Evolutionary conservation across 2,113 vertebrate species (phyloP), one percentile per base, ranked within the genome.

Genomic region (Corythornis cristatus): DNA sequence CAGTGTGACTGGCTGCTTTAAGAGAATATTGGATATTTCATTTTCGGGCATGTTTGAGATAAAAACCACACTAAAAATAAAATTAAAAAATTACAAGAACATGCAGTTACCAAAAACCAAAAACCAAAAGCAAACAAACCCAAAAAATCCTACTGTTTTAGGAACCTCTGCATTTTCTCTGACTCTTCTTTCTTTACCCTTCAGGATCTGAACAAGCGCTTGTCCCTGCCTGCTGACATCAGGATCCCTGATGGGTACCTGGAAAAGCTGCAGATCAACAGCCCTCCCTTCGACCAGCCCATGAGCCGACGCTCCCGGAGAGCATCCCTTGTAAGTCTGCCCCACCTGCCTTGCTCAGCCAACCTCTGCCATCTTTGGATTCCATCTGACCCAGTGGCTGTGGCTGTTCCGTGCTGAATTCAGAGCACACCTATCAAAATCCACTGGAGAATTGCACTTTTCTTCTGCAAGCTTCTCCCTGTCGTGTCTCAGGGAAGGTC

Each of bases 201-300:
- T 48, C 94, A 99, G 99, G 99, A 99, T 97, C 97, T 99, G 97
- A 99, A 99, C 97, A 99, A 99, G 90, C 98, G 99, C 29, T 97
- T 99, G 97, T 99, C 99, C 17, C 98, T 99, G 72, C 99, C 99
- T 14, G 99, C 99, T 65, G 99, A 99, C 96, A 99, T 99, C 95
- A 98, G 99, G 96, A 99, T 99, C 97, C 99, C 99, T 5, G 99
- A 99, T 81, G 99, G 98, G 14, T 99, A 99, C 96, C 98, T 99
- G 93, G 99, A 99, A 97, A 99, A 99, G 93, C 65, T 99, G 75
- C 99, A 99, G 97, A 98, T 99, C 65, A 99, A 98, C 97, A 99
- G 99, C 96, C 99, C 99, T 0, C 98, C 98, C 0, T 99, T 99
- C 50, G 99, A 99, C 96, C 99, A 99, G 82, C 99, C 99, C 1